phyloP scores from a whole-genome alignment of 2,797 vertebrate genomes.

The Australoheros facetus region DNA sequence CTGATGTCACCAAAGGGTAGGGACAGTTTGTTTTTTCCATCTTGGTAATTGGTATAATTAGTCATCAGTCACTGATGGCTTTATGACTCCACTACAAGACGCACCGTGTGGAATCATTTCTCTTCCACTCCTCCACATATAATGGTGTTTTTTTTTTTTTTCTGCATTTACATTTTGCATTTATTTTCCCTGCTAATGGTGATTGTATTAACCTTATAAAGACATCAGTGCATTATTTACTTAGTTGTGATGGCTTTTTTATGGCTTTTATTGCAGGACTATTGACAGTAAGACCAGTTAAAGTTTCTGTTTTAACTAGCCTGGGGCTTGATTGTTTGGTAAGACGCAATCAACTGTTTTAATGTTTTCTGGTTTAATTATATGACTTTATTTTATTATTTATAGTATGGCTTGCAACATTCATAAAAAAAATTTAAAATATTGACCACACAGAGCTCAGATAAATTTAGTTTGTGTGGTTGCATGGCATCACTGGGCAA shows the following conservation, averaged over 20 bases:
- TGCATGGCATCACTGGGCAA: neutral
- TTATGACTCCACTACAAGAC: slow-evolving; percentile 38
- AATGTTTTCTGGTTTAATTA: neutral
- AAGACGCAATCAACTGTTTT: neutral
- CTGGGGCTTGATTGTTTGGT: neutral
- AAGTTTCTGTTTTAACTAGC: neutral
- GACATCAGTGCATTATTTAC: neutral
- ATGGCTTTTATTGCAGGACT: neutral
- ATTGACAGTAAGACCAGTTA: neutral
- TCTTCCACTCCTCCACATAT: slow-evolving; percentile 5
- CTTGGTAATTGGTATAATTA: slow-evolving; percentile 64
- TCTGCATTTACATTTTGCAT: slow-evolving; percentile 12
- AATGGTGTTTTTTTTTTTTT: neutral
- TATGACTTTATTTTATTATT: neutral
- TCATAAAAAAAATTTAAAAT: neutral
- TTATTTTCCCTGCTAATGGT: neutral
- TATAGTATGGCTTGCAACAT: neutral
- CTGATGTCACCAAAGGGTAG: slow-evolving; percentile 48
- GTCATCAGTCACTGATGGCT: slow-evolving; percentile 56
- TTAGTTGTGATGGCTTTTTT: neutral
- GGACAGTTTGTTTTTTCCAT: slow-evolving; percentile 55
- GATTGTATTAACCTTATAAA: neutral
- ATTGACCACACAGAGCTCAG: neutral
- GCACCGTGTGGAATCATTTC: slow-evolving; percentile 27
- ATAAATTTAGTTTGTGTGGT: neutral